Evolutionary conservation across 2,113 vertebrate species (phyloP), one percentile per base, ranked within the genome.

Genomic region (Pygathrix nemaeus): DNA sequence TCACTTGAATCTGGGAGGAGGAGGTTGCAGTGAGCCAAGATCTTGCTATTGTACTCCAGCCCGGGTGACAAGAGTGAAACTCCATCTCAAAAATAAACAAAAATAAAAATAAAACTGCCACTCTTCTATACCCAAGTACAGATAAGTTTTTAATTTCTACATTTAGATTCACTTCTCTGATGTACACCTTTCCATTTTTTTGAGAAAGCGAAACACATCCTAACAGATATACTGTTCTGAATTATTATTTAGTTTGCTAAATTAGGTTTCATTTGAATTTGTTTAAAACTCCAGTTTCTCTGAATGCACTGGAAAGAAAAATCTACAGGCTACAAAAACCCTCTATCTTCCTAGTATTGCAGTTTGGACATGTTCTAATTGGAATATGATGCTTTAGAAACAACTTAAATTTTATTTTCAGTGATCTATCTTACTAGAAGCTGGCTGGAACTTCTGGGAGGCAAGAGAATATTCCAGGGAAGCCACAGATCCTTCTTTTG

Each of bases 351-450:
- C 68, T 92, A 84, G 70, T 68, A 88, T 70, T 92, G 30, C 23
- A 94, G 25, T 92, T 88, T 61, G 55, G 64, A 94, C 55, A 94
- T 75, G 57, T 81, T 94, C 35, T 59, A 85, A 92, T 52, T 38
- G 80, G 72, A 96, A 95, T 75, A 1, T 80, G 55, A 91, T 85
- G 35, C 45, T 92, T 96, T 95, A 61, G 88, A 93, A 96, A 93
- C 52, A 95, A 83, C 13, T 84, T 88, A 85, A 85, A 75, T 94
- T 96, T 94, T 94, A 23, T 73, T 83, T 86, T 84, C 68, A 75
- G 48, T 93, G 90, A 95, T 64, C 76, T 88, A 35, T 91, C 70
- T 80, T 87, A 78, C 59, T 50, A 78, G 93, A 95, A 93, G 68
- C 76, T 96, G 38, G 4, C 43, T 87, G 75, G 90, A 87, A 82